A percentile compares a stretch with the other conserved stretches of the same genome.
These are phyloP conservation scores for Molossus alvarezi DNA, from an alignment of 2,797 vertebrate genomes.

Conservation along the genomic window DNA sequence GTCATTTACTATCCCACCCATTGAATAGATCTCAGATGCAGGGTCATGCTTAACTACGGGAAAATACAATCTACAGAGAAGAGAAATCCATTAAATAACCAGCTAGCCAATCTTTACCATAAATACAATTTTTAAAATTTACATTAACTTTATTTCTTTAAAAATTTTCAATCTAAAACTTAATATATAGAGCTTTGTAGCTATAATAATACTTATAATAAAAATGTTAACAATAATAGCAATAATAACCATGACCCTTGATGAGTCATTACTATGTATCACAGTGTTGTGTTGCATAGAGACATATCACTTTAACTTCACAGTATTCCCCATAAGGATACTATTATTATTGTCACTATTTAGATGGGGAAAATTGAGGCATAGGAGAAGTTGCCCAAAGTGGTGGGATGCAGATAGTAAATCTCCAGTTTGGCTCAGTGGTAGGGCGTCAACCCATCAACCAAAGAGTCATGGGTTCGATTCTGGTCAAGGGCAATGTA, in stretches of 20 bases:
- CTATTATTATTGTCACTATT: neutral
- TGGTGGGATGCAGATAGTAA: neutral
- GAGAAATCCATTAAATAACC: neutral
- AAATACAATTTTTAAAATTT: neutral
- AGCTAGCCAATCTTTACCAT: neutral
- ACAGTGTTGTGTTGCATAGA: neutral
- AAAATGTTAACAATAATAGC: neutral
- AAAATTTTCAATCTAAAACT: slow-evolving; percentile 36
- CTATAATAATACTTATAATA: neutral
- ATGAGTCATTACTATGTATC: neutral
- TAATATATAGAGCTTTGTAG: neutral
- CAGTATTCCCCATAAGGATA: neutral
- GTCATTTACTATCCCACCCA: neutral
- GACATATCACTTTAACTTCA: neutral
- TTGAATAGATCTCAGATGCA: neutral
- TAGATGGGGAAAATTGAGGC: neutral
- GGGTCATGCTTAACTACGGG: neutral
- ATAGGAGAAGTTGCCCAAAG: neutral
- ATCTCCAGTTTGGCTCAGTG: no score
- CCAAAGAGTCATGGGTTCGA: no score
- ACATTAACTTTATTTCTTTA: slow-evolving; percentile 3
- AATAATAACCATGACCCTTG: neutral
- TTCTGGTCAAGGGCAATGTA: no score
- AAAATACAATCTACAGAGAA: neutral
- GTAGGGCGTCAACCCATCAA: no score